Percentiles rank a stretch among this genome's conserved stretches.
phyloP scores from a whole-genome alignment of 2,888 invertebrate genomes.

The Dryobota labecula region DNA sequence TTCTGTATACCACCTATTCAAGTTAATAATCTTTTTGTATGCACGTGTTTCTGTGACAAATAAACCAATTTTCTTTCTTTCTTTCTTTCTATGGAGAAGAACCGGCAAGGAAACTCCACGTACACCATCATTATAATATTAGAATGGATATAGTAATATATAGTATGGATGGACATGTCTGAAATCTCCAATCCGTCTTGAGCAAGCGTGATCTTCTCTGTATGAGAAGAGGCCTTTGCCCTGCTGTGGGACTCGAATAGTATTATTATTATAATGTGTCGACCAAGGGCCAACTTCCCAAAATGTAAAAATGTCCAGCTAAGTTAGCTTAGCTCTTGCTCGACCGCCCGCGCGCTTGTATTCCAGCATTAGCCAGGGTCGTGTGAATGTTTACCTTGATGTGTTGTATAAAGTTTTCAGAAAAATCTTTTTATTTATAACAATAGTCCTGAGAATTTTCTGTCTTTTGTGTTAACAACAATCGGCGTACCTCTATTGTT shows the following conservation, averaged over 20 bases:
- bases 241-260: background rate
- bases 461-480: conserved; percentile 44
- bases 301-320: background rate
- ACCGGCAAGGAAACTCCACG: no score
- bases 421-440: conserved; percentile 37
- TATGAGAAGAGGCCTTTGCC: no score
- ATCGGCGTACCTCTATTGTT: conserved; percentile 44
- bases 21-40: no score
- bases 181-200: background rate
- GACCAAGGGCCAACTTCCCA: background rate
- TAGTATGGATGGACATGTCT: no score
- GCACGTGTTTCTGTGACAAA: no score
- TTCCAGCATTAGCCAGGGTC: conserved; percentile 9
- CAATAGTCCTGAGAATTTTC: conserved; percentile 56
- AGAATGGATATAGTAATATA: no score
- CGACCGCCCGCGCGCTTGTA: background rate
- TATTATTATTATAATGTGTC: background rate
- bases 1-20: no score
- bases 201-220: no score
- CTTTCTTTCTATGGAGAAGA: no score
- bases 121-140: no score
- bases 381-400: conserved; percentile 33
- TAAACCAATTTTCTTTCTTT: no score
- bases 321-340: background rate
- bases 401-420: conserved; percentile 21